phyloP scores from a whole-genome alignment of 2,888 invertebrate genomes.

The Altica lythri region DNA sequence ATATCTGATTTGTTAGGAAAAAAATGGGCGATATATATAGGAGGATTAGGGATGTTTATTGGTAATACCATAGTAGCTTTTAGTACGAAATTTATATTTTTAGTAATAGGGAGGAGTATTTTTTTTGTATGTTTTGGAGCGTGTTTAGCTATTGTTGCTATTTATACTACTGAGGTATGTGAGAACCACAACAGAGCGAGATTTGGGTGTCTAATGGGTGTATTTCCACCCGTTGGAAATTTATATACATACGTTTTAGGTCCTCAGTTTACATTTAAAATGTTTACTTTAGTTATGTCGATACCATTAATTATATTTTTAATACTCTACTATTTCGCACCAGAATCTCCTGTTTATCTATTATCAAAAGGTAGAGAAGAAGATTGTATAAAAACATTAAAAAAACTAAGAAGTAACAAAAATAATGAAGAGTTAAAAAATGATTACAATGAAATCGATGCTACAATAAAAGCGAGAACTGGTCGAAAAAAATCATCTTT shows the following conservation, averaged over 20 bases:
- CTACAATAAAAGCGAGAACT: neutral
- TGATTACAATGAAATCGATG: slow-evolving; percentile 7
- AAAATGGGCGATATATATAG: slow-evolving; percentile 63
- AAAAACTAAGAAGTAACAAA: slow-evolving; percentile 17
- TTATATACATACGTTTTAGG: slow-evolving; percentile 16
- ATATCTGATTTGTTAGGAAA: slow-evolving; percentile 68
- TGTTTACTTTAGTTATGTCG: slow-evolving; percentile 16
- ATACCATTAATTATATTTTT: slow-evolving; percentile 9
- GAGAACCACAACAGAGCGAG: slow-evolving; percentile 27
- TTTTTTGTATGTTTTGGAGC: slow-evolving; percentile 70
- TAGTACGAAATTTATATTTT: neutral
- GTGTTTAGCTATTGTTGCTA: slow-evolving; percentile 58
- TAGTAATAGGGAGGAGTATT: slow-evolving; percentile 59
- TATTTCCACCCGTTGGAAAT: slow-evolving; percentile 13
- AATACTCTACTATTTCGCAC: neutral
- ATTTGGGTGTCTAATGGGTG: slow-evolving; percentile 10
- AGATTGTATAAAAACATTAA: slow-evolving; percentile 10
- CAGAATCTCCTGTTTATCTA: slow-evolving; percentile 23
- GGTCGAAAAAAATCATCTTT: neutral
- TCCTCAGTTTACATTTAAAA: neutral
- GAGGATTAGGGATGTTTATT: neutral
- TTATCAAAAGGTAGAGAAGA: neutral
- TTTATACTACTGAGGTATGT: slow-evolving; percentile 18
- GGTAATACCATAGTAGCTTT: slow-evolving; percentile 7
- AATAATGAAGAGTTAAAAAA: slow-evolving; percentile 7